Evolutionary conservation across 2,888 invertebrate species (phyloP).

Genomic region (Apodemia mormo): DNA sequence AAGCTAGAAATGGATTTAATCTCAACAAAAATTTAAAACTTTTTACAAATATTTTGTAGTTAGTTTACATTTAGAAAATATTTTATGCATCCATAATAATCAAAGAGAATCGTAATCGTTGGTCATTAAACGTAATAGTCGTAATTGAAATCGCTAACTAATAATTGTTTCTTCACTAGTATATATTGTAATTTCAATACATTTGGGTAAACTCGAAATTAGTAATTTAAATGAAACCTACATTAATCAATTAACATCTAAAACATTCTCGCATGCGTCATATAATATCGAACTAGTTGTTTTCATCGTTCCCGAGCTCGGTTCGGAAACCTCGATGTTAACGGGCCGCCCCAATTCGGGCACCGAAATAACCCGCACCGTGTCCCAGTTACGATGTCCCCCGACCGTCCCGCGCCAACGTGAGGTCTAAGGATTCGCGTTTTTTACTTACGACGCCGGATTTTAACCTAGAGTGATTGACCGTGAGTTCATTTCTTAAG

Average conservation of each 20-base stretch:
- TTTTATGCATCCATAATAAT: no score
- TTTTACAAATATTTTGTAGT: no score
- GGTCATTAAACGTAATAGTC: no score
- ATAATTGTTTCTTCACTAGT: no score
- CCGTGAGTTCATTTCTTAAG: slow-evolving; percentile 28
- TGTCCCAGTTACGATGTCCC: slow-evolving; percentile 63
- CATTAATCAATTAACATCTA: slow-evolving; percentile 7
- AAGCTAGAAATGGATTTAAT: no score
- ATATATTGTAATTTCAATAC: no score
- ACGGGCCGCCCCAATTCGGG: slow-evolving; percentile 72
- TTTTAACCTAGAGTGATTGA: slow-evolving; percentile 39
- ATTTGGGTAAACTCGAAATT: no score
- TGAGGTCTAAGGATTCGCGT: slow-evolving; percentile 30
- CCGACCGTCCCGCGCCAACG: slow-evolving; percentile 43
- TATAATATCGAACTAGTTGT: slow-evolving; percentile 58
- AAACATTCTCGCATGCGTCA: slow-evolving; percentile 42
- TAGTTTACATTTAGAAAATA: no score
- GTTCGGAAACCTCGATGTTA: slow-evolving; percentile 69
- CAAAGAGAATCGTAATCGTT: no score
- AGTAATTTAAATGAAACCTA: not conserved
- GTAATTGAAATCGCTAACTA: no score
- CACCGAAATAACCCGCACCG: slow-evolving; percentile 68
- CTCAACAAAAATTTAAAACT: no score
- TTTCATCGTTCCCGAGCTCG: slow-evolving; percentile 50
- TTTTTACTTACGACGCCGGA: slow-evolving; percentile 35